Conservation (phyloP, 2,113 vertebrate genomes). For the Stomatorhinus ivindoensis region DNA sequence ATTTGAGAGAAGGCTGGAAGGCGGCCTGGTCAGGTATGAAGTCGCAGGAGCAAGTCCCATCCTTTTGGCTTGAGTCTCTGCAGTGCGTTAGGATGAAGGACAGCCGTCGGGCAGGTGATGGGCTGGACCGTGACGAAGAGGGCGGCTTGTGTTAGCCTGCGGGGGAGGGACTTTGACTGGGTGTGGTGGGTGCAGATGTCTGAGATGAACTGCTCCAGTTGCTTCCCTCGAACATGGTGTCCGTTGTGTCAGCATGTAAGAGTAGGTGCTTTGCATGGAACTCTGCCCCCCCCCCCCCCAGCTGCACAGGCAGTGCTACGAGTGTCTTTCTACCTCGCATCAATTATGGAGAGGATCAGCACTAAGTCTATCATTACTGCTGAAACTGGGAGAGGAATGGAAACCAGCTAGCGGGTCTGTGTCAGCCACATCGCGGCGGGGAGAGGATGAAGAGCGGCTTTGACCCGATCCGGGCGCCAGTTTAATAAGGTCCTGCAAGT, state of each 20-base stretch:
- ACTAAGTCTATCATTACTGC: neutral
- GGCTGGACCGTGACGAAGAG: neutral
- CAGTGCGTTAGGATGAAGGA: neutral
- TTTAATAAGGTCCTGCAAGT: constrained; percentile 50
- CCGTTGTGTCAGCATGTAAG: neutral
- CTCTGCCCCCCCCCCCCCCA: neutral
- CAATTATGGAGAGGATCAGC: neutral
- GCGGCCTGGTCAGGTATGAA: neutral
- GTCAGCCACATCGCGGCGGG: neutral
- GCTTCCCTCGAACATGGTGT: neutral
- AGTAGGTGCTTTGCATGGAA: neutral
- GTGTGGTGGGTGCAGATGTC: neutral
- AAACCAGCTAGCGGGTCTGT: neutral
- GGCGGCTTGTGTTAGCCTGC: neutral
- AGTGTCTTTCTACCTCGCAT: neutral
- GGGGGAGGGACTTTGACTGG: neutral
- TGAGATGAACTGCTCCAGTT: neutral
- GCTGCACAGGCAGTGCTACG: neutral
- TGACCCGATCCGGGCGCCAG: constrained; percentile 35
- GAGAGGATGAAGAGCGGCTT: constrained; percentile 34
- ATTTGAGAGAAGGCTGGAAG: neutral
- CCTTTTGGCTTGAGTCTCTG: neutral
- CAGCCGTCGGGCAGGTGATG: neutral
- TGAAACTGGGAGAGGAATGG: neutral
- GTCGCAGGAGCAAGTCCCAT: neutral